Conservation (phyloP, 35 echinoderm and acorn worm species). For the Lytechinus pictus region DNA sequence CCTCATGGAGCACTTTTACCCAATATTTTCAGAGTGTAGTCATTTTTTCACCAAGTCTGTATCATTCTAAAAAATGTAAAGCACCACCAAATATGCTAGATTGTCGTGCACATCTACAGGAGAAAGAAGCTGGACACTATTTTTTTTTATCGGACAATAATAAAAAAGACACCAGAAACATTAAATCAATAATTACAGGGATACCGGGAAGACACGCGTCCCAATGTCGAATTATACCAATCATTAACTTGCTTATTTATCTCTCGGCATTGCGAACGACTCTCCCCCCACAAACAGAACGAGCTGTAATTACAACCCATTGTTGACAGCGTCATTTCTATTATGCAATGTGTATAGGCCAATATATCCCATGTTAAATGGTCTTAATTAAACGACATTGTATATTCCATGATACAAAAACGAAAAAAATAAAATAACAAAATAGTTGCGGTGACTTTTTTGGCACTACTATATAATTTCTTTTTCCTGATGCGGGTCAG, state of each 20-base stretch:
- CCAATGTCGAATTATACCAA: not conserved
- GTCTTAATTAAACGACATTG: not conserved
- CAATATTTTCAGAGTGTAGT: too few species aligned
- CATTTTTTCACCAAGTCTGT: too few species aligned
- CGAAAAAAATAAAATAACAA: not conserved
- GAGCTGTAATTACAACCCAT: not conserved
- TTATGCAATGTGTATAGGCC: not conserved
- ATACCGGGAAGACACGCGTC: not conserved
- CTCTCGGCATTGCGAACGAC: not conserved
- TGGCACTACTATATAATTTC: not conserved
- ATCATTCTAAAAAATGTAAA: too few species aligned
- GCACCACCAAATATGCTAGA: too few species aligned
- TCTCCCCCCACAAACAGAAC: not conserved
- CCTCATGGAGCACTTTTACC: too few species aligned
- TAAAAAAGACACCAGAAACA: not conserved
- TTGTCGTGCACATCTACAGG: too few species aligned
- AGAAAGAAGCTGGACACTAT: not conserved
- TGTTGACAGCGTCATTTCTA: not conserved
- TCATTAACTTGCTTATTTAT: not conserved
- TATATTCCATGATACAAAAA: not conserved
- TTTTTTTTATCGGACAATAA: not conserved
- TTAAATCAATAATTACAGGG: slow-evolving; percentile 3
- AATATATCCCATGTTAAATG: not conserved
- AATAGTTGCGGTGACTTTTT: not conserved
- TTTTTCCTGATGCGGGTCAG: not conserved